Percentiles rank a stretch among this genome's conserved stretches.
Conservation (phyloP, 2,888 invertebrate genomes). For the Euzetes globulus region DNA sequence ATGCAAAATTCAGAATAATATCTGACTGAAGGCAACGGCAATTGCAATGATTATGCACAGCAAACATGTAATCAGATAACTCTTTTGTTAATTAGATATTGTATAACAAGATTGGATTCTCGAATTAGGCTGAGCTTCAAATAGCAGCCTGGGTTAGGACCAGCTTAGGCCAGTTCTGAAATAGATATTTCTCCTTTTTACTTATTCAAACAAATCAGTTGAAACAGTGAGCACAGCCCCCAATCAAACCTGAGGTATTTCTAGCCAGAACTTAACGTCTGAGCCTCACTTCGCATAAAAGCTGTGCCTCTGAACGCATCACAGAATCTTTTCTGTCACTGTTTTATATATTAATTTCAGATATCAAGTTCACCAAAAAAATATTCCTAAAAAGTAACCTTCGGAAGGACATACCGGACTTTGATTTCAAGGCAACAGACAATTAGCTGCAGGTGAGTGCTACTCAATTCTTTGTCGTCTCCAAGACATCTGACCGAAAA, state of each 20-base stretch:
- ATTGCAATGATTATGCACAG: no score
- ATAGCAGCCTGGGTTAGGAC: not conserved
- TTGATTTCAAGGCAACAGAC: not conserved
- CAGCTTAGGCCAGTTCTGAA: conserved; percentile 14
- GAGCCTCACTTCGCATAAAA: not conserved
- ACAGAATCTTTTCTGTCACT: not conserved
- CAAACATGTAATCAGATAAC: not conserved
- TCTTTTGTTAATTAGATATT: not conserved
- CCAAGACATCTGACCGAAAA: not conserved
- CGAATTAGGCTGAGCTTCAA: not conserved
- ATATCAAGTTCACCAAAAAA: not conserved
- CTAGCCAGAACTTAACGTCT: not conserved
- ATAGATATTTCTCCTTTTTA: conserved; percentile 17
- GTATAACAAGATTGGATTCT: not conserved
- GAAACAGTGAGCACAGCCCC: not conserved
- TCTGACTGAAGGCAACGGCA: not conserved
- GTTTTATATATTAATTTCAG: not conserved
- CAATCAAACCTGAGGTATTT: not conserved
- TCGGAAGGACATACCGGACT: not conserved
- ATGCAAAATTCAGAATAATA: not conserved
- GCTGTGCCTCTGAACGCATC: no score
- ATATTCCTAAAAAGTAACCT: not conserved
- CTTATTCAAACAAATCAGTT: not conserved
- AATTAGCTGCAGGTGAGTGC: not conserved
- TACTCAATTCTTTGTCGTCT: not conserved